Percentiles rank a stretch among this genome's conserved stretches.
Evolutionary conservation across 2,797 vertebrate genomes (phyloP).

Genomic region (Myripristis jacobus): DNA sequence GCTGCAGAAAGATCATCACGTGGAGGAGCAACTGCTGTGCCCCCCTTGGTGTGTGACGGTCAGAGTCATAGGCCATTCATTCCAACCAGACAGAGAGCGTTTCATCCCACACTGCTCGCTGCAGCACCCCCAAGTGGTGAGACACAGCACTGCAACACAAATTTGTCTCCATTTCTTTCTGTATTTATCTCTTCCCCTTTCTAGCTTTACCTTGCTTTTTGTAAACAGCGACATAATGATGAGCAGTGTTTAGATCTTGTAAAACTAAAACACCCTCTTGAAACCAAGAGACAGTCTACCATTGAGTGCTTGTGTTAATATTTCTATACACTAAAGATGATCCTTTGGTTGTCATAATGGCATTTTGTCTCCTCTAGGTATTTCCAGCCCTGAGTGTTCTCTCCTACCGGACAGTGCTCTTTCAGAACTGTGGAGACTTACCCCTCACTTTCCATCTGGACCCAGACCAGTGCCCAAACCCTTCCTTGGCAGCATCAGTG

Average conservation of each 20-base stretch:
- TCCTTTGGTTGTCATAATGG: neutral
- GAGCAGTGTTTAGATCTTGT: too few species aligned
- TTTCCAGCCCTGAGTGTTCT: conserved; percentile 84
- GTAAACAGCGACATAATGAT: conserved; percentile 1
- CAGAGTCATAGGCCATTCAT: conserved; percentile 87
- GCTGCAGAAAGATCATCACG: conserved; percentile 77
- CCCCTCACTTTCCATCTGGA: conserved; percentile 85
- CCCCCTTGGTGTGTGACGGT: conserved; percentile 91
- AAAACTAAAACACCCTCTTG: neutral
- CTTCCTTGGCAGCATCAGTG: conserved; percentile 60
- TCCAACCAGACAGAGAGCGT: conserved; percentile 79
- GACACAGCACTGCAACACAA: conserved; percentile 34
- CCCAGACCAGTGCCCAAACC: conserved; percentile 65
- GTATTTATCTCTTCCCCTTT: neutral
- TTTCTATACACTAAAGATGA: neutral
- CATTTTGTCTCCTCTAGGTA: conserved; percentile 73
- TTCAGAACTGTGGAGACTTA: conserved; percentile 85
- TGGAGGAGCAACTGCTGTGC: conserved; percentile 81
- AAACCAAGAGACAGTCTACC: neutral
- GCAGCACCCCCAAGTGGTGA: conserved; percentile 85
- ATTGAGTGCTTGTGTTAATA: neutral
- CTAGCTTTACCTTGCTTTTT: neutral
- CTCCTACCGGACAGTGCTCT: conserved; percentile 84
- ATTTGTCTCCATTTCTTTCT: neutral
- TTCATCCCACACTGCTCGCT: conserved; percentile 85